Evolutionary conservation across 2,888 invertebrate species (phyloP).

Genomic region (Conomelus anceps): DNA sequence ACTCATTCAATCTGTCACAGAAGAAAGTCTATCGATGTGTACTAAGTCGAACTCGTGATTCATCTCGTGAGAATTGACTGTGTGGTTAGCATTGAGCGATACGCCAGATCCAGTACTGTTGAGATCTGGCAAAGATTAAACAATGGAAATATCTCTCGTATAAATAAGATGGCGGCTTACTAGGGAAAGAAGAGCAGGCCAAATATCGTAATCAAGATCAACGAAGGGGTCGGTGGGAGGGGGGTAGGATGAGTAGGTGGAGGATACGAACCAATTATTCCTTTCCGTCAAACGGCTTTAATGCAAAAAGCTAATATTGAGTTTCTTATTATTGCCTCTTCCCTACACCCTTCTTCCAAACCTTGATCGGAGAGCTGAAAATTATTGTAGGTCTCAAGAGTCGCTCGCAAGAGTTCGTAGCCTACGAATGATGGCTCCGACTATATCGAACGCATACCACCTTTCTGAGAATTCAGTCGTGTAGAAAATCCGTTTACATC

Average conservation of each 20-base stretch:
- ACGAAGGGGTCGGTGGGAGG: background rate
- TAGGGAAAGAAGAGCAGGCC: background rate
- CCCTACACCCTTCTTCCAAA: background rate
- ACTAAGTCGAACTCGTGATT: too few species aligned
- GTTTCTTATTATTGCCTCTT: conserved; percentile 18
- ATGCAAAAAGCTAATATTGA: conserved; percentile 23
- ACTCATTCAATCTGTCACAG: too few species aligned
- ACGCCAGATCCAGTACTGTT: too few species aligned
- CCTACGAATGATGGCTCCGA: too few species aligned
- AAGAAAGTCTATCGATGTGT: too few species aligned
- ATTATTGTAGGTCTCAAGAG: background rate
- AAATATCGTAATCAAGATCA: background rate
- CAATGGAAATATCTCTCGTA: conserved; percentile 4
- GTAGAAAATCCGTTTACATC: background rate
- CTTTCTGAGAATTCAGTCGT: background rate
- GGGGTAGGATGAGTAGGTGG: background rate
- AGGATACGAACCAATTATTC: conserved; percentile 20
- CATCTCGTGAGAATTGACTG: too few species aligned
- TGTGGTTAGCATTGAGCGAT: too few species aligned
- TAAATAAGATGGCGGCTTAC: background rate
- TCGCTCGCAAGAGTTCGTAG: too few species aligned
- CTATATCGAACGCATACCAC: background rate
- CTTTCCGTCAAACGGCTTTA: conserved; percentile 19
- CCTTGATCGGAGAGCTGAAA: background rate
- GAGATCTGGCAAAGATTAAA: background rate